phyloP scores from a whole-genome alignment of 2,888 invertebrate species.

The Pollenia labialis region DNA sequence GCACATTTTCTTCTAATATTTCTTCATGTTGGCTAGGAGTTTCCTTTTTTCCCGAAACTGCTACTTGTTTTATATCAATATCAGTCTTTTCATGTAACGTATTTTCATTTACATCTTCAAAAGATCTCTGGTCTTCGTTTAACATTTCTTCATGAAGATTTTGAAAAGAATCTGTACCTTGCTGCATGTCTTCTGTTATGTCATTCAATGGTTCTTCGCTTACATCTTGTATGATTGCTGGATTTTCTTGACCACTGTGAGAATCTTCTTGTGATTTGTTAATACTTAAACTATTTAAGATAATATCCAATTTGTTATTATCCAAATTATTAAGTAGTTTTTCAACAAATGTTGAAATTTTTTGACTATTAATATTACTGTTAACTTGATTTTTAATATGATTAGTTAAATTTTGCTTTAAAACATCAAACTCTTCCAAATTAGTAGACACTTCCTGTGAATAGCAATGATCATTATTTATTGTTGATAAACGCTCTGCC shows the following conservation, averaged over 20 bases:
- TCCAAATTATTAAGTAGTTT: constrained; percentile 48
- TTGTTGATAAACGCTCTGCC: constrained; percentile 43
- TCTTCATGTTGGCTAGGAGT: background rate
- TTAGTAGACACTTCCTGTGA: constrained; percentile 58
- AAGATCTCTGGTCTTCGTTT: background rate
- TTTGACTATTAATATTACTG: constrained; percentile 18
- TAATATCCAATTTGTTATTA: constrained; percentile 47
- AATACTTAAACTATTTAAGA: constrained; percentile 50
- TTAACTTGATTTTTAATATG: constrained; percentile 35
- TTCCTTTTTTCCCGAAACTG: background rate
- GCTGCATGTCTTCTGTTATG: too few relatives aligned
- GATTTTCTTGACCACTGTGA: background rate
- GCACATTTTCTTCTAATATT: background rate
- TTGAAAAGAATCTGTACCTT: background rate
- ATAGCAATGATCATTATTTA: constrained; percentile 68
- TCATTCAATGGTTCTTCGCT: background rate
- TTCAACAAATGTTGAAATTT: constrained; percentile 51
- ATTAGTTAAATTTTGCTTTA: constrained; percentile 63
- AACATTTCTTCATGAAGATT: background rate
- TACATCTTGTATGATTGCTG: background rate
- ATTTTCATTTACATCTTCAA: background rate
- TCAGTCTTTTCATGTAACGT: background rate
- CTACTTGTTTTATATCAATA: background rate
- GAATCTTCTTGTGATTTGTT: background rate
- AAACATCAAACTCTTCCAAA: constrained; percentile 21